Evolutionary conservation across 2,888 invertebrate species (phyloP), one percentile per base, ranked within the genome.

Genomic region (Spodoptera littoralis): DNA sequence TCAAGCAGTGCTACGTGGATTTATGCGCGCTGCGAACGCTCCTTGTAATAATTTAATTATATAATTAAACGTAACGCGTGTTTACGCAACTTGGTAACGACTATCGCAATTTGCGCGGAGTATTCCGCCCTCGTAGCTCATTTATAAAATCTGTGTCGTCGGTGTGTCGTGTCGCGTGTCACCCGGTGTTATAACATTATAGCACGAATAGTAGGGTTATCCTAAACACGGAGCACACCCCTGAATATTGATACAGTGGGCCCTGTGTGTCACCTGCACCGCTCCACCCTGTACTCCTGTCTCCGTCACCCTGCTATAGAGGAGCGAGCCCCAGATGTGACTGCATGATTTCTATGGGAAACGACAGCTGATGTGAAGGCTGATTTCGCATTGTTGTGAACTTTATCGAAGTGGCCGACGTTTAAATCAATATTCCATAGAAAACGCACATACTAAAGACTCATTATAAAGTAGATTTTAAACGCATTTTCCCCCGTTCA

Each of bases 31-130:
- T 50, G 65, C 71, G 60, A 61, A 64, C 61, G 65, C 53, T 76
- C 73, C 67, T 76, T 70, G 77, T 72, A 68, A 78, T 77, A 79
- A 79, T 78, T 77, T 71, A 71, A 71, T 73, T 67, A 73, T 62
- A 58, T 78, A 78, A 79, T 80, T 77, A 80, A 79, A 77, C 75
- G 70, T 80, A 69, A 77, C 72, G 77, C 76, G 77, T 67, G 75
- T 77, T 70, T 66, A 56, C 63, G 66, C 63, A 70, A 78, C 74
- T 71, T 49, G 50, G 75, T 75, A 77, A 79, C 62, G 80, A 77
- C 75, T 66, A 77, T 60, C 76, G 63, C 75, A 65, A 71, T 79
- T 74, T 74, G 65, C 54, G 75, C 65, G 54, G 46, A 64, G 76
- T 72, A 75, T 77, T 70, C 77, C 56, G 52, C 66, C 79, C 77